These are phyloP conservation scores for Chaunax sp. DNA, from an alignment of 2,797 vertebrate species.

Conservation along the genomic window DNA sequence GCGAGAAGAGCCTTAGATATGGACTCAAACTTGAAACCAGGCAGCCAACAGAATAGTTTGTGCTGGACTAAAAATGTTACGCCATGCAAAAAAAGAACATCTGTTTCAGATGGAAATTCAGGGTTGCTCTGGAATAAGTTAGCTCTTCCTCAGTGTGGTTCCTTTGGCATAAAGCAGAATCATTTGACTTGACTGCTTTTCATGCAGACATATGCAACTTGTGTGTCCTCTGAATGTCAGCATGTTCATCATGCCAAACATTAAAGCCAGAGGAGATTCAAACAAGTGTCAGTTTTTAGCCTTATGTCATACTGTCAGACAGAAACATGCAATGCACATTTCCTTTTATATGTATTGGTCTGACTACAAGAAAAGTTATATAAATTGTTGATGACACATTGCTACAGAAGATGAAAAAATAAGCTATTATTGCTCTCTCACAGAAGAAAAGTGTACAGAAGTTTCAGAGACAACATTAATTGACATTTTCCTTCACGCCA, in stretches of 20 bases:
- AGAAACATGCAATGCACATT: conserved; percentile 7
- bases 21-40: conserved; percentile 41
- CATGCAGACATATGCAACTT: conserved; percentile 62
- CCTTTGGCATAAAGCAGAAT: conserved; percentile 76
- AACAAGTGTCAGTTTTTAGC: conserved; percentile 26
- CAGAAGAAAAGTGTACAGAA: not conserved
- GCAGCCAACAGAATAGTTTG: conserved; percentile 44
- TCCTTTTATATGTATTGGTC: conserved; percentile 3
- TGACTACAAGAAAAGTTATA: not conserved
- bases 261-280: conserved; percentile 11
- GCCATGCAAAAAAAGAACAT: conserved; percentile 76
- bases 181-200: conserved; percentile 65
- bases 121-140: conserved; percentile 61
- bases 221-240: conserved; percentile 57
- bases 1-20: conserved; percentile 23
- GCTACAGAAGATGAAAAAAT: conserved; percentile 42
- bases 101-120: conserved; percentile 78
- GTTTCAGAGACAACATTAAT: conserved; percentile 9
- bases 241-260: conserved; percentile 29
- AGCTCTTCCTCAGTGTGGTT: conserved; percentile 67
- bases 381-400: conserved; percentile 23
- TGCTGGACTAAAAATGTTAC: conserved; percentile 76
- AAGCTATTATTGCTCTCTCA: not conserved
- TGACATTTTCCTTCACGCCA: not conserved
- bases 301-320: not conserved